Conservation (phyloP, 2,888 invertebrate species). For the Epirrhoe tristata region DNA sequence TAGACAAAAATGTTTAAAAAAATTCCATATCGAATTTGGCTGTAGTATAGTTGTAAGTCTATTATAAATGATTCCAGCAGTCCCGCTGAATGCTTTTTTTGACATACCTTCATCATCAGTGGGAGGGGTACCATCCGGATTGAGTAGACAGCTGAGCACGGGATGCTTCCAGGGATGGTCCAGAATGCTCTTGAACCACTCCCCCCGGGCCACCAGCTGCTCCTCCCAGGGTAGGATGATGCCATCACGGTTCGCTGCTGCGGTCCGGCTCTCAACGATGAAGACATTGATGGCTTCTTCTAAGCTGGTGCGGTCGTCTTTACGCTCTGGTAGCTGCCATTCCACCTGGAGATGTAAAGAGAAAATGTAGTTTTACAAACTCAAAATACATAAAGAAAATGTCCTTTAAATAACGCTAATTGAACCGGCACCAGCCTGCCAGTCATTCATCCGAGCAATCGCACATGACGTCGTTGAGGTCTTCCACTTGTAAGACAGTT, state of each 20-base stretch:
- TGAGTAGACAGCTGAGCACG: slow-evolving; percentile 82
- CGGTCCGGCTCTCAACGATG: slow-evolving; percentile 67
- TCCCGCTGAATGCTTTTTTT: no score
- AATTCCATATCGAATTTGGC: no score
- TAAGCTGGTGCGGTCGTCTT: slow-evolving; percentile 63
- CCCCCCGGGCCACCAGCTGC: slow-evolving; percentile 80
- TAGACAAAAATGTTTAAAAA: no score
- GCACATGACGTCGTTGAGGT: no score
- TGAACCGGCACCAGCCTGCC: no score
- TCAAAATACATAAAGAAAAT: neutral
- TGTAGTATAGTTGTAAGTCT: no score
- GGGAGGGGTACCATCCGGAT: slow-evolving; percentile 80
- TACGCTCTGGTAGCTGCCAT: slow-evolving; percentile 69
- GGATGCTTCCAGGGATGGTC: slow-evolving; percentile 84
- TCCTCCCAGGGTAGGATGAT: slow-evolving; percentile 59
- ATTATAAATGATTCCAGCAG: no score
- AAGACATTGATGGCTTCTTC: slow-evolving; percentile 64
- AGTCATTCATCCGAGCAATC: no score
- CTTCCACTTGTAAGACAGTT: slow-evolving; percentile 56
- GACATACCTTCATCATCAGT: slow-evolving; percentile 66
- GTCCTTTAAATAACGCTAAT: no score
- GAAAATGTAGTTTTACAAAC: neutral
- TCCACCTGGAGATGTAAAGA: slow-evolving; percentile 62
- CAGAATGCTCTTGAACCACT: slow-evolving; percentile 83
- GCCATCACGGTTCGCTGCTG: slow-evolving; percentile 68